A percentile compares a stretch with the other conserved stretches of the same genome.
phyloP scores from a whole-genome alignment of 2,888 invertebrate species.

The Drosophila neonasuta region DNA sequence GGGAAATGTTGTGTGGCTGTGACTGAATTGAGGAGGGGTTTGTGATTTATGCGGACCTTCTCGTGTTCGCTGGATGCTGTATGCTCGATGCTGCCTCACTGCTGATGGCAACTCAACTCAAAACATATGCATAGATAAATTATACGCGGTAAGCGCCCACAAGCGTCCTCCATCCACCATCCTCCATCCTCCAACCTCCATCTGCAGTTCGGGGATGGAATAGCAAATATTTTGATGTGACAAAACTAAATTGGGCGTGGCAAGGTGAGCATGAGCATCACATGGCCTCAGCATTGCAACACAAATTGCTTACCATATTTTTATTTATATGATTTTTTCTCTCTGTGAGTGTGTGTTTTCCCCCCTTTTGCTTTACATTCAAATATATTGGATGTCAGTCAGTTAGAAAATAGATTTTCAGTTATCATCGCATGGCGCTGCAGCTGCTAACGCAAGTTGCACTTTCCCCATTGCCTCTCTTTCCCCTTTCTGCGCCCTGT shows the following conservation, averaged over 20 bases:
- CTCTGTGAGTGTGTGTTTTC: constrained; percentile 5
- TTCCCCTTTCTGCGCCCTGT: background rate
- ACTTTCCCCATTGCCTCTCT: background rate
- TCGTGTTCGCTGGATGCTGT: constrained; percentile 28
- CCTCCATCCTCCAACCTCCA: constrained; percentile 43
- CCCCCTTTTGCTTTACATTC: constrained; percentile 35
- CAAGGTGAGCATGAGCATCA: constrained; percentile 50
- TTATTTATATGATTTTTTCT: constrained; percentile 8
- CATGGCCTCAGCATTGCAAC: constrained; percentile 27
- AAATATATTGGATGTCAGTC: constrained; percentile 71
- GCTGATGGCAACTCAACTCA: constrained; percentile 69
- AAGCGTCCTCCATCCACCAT: constrained; percentile 49
- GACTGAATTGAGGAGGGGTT: constrained; percentile 30
- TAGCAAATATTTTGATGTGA: constrained; percentile 69
- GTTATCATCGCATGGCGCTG: constrained; percentile 61
- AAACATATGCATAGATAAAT: constrained; percentile 77
- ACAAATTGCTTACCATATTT: constrained; percentile 37
- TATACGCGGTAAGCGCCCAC: constrained; percentile 76
- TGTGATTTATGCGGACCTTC: constrained; percentile 54
- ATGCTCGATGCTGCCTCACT: constrained; percentile 27
- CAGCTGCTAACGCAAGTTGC: constrained; percentile 59
- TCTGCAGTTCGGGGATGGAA: constrained; percentile 21
- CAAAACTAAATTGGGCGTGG: constrained; percentile 74
- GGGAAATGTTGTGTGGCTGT: constrained; percentile 36
- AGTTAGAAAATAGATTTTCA: constrained; percentile 75